Evolutionary conservation across 2,888 invertebrate species (phyloP), one percentile per base, ranked within the genome.

Genomic region (Lycophotia porphyrea): DNA sequence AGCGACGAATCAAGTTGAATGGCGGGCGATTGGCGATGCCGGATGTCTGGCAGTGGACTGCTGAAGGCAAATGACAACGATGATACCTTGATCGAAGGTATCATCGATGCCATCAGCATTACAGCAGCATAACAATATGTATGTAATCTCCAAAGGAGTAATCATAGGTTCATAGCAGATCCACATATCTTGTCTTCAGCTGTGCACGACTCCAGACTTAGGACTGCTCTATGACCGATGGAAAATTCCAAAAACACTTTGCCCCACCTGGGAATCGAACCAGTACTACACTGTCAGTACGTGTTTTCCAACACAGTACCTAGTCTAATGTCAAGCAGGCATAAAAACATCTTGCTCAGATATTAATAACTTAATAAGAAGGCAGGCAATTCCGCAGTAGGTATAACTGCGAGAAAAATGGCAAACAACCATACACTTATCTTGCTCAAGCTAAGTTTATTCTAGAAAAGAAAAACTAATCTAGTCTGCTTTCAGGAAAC

Each of bases 391-490:
- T 63, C n/a, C 64, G 47, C 34, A 27, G 60, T 42, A 52, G 2
- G 39, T 52, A 44, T 18, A 39, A 24, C 31, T 70, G 34, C 21
- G 5, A 78, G 78, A 70, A 42, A 63, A 42, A 78, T 76, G 24
- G 27, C 21, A 52, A 42, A 61, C 34, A 76, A 70, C 55, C 44
- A 77, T 69, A 77, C 34, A 55, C 39, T 55, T 39, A 47, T 52
- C 77, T 70, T 47, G 47, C 70, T 49, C 47, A 55, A 31, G 55
- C 31, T n/a, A 47, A 47, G 55, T 63, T 77, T 63, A 55, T 69
- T 78, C 47, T 58, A 78, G 47, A 58, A 70, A 64, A 27, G 7
- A 78, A 47, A 77, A 70, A 31, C 39, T 63, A 77, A 78, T 77
- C 24, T 42, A 64, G 76, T 21, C 18, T 52, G 39, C 27, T 27